These are phyloP conservation scores for Phenganax subtilis DNA, from an alignment of 92 coral and sea anemone species.

Conservation along the genomic window DNA sequence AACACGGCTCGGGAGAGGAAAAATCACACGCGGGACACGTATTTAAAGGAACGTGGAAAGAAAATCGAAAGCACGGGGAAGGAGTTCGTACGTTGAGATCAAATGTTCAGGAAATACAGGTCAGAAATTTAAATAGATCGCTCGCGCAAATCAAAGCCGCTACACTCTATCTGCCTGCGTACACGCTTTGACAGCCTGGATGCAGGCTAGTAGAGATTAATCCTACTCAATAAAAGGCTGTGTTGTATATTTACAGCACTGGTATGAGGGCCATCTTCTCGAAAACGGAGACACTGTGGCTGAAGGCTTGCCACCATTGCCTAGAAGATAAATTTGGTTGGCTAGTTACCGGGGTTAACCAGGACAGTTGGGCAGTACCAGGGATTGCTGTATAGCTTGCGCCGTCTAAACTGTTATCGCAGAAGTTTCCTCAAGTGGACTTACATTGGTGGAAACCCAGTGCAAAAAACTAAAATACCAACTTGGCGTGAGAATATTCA, in stretches of 20 bases:
- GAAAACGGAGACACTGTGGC: slow-evolving; percentile 69
- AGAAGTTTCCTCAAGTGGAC: too few species aligned
- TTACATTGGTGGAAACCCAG: too few species aligned
- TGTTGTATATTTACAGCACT: slow-evolving; percentile 48
- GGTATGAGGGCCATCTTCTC: slow-evolving; percentile 80
- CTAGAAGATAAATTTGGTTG: slow-evolving; percentile 46
- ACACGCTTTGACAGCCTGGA: too few species aligned
- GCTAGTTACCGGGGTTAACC: background rate
- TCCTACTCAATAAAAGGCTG: background rate
- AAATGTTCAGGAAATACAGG: slow-evolving; percentile 70
- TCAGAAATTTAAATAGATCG: background rate
- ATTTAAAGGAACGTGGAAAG: slow-evolving; percentile 86
- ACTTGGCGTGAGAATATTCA: background rate
- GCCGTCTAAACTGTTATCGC: too few species aligned
- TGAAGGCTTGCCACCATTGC: slow-evolving; percentile 75
- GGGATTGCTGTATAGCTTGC: too few species aligned
- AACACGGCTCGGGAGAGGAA: slow-evolving; percentile 76
- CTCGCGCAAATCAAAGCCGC: too few species aligned
- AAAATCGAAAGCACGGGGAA: slow-evolving; percentile 73
- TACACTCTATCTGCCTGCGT: too few species aligned
- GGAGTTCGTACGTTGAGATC: slow-evolving; percentile 56
- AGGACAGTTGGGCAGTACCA: too few species aligned
- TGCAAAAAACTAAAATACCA: too few species aligned
- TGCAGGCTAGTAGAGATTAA: background rate
- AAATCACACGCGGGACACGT: slow-evolving; percentile 63